Percentiles rank a stretch among this genome's conserved stretches.
These are phyloP conservation scores for Barbus barbus DNA, from an alignment of 2,113 vertebrate species.

Conservation along the genomic window DNA sequence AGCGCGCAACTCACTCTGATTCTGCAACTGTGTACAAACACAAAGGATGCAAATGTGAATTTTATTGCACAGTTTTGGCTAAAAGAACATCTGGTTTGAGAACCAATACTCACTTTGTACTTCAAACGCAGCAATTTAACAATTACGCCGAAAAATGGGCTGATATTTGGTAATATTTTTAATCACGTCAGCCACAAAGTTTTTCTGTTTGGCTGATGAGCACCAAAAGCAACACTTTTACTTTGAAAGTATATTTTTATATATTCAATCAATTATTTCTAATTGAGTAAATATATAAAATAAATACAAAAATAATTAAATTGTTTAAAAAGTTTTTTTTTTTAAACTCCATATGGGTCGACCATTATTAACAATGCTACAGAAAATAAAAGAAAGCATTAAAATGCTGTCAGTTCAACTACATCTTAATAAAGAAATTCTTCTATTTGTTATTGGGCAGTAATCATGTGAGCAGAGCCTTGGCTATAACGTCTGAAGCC, in stretches of 20 bases:
- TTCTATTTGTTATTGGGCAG: not conserved
- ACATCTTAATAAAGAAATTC: not conserved
- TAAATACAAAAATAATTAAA: too few species aligned
- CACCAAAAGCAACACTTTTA: too few species aligned
- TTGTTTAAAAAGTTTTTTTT: too few species aligned
- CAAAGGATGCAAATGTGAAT: not conserved
- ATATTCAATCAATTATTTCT: too few species aligned
- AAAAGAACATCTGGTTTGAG: not conserved
- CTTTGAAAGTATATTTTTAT: too few species aligned
- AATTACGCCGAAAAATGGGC: too few species aligned
- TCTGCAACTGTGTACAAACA: constrained; percentile 83
- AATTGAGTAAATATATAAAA: too few species aligned
- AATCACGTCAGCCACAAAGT: too few species aligned
- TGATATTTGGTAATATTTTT: too few species aligned
- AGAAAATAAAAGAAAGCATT: constrained; percentile 36
- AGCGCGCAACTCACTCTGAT: constrained; percentile 94
- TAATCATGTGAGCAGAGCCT: not conserved
- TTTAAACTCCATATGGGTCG: not conserved
- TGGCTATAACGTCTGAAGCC: not conserved
- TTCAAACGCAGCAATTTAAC: too few species aligned
- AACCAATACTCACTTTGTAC: not conserved
- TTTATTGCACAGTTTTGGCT: not conserved
- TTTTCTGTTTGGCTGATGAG: too few species aligned
- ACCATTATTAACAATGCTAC: constrained; percentile 8
- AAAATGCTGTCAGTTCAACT: not conserved